Conservation (phyloP, 2,888 invertebrate species). For the Mythimna pallens region DNA sequence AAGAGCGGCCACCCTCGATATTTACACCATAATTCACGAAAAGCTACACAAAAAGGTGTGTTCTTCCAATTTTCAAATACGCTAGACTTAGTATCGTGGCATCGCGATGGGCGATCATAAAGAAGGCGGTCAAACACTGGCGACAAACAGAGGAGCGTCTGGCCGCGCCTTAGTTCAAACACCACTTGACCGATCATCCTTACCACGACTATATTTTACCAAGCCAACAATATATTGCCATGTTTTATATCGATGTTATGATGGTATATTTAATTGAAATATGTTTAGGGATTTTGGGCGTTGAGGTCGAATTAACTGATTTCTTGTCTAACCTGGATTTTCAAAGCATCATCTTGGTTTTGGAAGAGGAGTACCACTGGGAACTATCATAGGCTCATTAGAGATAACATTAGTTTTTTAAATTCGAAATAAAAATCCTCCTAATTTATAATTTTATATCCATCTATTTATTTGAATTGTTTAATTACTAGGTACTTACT, state of each 20-base stretch:
- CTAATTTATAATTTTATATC: too few relatives aligned
- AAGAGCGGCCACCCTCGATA: slow-evolving; percentile 24
- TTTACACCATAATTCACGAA: slow-evolving; percentile 49
- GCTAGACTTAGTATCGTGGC: slow-evolving; percentile 55
- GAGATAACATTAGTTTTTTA: neutral
- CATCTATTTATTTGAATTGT: too few relatives aligned
- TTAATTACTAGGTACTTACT: too few relatives aligned
- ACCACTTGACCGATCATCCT: slow-evolving; percentile 87
- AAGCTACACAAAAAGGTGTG: slow-evolving; percentile 52
- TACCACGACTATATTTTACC: slow-evolving; percentile 71
- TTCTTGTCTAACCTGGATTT: neutral
- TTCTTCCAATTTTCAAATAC: slow-evolving; percentile 60
- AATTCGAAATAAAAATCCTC: neutral
- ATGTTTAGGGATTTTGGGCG: slow-evolving; percentile 2
- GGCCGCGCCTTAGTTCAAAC: slow-evolving; percentile 81
- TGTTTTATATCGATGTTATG: slow-evolving; percentile 54
- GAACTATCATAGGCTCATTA: neutral
- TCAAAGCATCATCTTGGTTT: neutral
- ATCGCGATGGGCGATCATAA: slow-evolving; percentile 78
- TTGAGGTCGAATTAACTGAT: neutral
- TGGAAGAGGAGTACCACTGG: neutral
- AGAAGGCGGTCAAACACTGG: slow-evolving; percentile 85
- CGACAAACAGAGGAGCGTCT: slow-evolving; percentile 85
- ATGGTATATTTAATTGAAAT: slow-evolving; percentile 39
- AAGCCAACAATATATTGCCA: slow-evolving; percentile 49